A percentile compares a stretch with the other conserved stretches of the same genome.
Conservation (phyloP, 2,797 vertebrate species). For the Remorina albescens region DNA sequence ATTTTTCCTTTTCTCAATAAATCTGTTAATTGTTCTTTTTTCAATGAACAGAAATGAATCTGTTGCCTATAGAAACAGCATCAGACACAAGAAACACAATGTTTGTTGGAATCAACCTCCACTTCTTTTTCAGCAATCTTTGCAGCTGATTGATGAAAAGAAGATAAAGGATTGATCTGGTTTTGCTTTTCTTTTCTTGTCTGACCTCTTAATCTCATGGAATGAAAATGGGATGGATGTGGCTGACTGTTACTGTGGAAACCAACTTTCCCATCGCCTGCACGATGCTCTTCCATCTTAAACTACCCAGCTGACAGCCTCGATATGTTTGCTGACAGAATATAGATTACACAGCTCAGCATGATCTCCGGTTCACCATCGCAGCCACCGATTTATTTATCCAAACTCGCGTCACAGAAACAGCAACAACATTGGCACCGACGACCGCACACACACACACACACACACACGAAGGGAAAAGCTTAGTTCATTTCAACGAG, state of each 20-base stretch:
- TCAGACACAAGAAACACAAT: constrained; percentile 10
- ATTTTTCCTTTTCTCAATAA: neutral
- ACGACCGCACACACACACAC: too few relatives aligned
- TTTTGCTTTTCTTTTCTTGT: constrained; percentile 14
- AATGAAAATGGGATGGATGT: constrained; percentile 60
- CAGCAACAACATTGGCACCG: too few relatives aligned
- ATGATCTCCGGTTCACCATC: neutral
- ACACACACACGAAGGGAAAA: neutral
- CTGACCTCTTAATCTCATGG: constrained; percentile 54
- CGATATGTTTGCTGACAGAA: constrained; percentile 31
- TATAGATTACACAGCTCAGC: constrained; percentile 32
- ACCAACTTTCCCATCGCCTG: constrained; percentile 77
- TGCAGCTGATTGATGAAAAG: neutral
- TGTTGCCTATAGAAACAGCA: neutral
- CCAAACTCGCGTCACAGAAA: neutral
- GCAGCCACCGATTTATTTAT: neutral
- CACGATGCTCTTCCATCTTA: constrained; percentile 22
- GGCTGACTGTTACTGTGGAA: constrained; percentile 82
- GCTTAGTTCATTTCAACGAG: neutral
- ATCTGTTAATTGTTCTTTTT: too few relatives aligned
- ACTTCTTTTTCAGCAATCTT: neutral
- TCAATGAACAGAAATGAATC: neutral
- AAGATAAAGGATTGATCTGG: neutral
- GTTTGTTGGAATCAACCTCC: neutral
- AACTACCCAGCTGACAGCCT: constrained; percentile 21